phyloP scores from a whole-genome alignment of 2,113 vertebrate genomes.

The Zapus hudsonius region DNA sequence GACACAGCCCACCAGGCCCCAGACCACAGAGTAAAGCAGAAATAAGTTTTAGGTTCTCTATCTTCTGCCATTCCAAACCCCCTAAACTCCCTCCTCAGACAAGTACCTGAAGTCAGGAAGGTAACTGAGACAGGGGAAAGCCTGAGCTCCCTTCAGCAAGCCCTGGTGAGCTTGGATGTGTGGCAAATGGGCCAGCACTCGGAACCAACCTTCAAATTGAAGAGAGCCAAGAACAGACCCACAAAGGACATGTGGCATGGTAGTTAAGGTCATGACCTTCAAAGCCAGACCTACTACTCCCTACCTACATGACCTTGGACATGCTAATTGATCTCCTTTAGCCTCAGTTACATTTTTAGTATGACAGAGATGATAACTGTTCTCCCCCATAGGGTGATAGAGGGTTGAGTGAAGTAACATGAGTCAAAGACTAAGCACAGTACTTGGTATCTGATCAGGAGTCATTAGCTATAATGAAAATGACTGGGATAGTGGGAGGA shows the following conservation, averaged over 20 bases:
- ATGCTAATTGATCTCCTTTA: background rate
- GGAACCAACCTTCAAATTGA: constrained; percentile 65
- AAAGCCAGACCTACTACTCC: background rate
- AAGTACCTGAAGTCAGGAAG: background rate
- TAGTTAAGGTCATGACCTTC: background rate
- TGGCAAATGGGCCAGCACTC: constrained; percentile 55
- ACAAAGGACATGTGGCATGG: background rate
- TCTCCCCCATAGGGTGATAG: background rate
- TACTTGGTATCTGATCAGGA: background rate
- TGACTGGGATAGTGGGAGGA: background rate
- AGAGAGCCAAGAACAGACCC: background rate
- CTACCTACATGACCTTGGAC: background rate
- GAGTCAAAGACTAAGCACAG: background rate
- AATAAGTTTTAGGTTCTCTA: background rate
- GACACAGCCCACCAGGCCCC: background rate
- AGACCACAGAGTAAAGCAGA: background rate
- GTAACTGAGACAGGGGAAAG: background rate
- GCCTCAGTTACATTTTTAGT: background rate
- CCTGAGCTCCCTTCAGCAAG: constrained; percentile 67
- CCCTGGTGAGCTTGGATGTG: constrained; percentile 63
- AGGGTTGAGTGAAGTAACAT: background rate
- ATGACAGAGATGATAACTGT: background rate
- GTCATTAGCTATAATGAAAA: background rate
- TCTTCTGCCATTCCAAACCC: constrained; percentile 1
- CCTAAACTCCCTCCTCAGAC: background rate